phyloP scores from a whole-genome alignment of 1,140 invertebrate species.

The Micrasema minimum region DNA sequence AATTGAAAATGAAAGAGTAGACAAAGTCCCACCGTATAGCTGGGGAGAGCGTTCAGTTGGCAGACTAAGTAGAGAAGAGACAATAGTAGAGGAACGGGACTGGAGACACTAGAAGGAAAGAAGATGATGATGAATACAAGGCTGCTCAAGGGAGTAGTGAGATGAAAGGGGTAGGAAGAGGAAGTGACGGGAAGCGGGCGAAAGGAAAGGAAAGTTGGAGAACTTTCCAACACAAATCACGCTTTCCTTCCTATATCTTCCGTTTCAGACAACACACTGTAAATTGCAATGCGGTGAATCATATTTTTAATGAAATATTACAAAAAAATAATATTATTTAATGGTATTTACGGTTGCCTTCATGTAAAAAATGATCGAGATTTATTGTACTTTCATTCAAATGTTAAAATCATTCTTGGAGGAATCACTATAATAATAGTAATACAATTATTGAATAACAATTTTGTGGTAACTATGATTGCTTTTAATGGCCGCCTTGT shows the following conservation, averaged over 20 bases:
- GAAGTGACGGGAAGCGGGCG: slow-evolving; percentile 38
- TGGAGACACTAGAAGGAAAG: neutral
- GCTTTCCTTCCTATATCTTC: slow-evolving; percentile 37
- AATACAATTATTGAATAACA: too few species aligned
- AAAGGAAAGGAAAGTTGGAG: slow-evolving; percentile 48
- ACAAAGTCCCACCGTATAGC: neutral
- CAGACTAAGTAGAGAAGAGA: neutral
- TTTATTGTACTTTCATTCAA: too few species aligned
- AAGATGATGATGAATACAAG: slow-evolving; percentile 23
- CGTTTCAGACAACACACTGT: too few species aligned
- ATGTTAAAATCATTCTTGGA: too few species aligned
- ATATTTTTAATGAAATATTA: too few species aligned
- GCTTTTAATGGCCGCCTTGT: too few species aligned
- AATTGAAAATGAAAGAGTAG: slow-evolving; percentile 28
- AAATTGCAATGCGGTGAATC: too few species aligned
- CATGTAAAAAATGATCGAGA: too few species aligned
- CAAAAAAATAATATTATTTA: too few species aligned
- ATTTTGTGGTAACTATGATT: too few species aligned
- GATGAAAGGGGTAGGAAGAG: slow-evolving; percentile 28
- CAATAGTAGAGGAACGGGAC: slow-evolving; percentile 10
- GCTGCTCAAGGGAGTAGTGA: slow-evolving; percentile 20
- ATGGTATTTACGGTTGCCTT: too few species aligned
- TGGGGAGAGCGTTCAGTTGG: neutral
- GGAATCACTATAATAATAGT: too few species aligned
- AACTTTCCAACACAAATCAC: slow-evolving; percentile 52